A percentile compares a stretch with the other conserved stretches of the same genome.
Evolutionary conservation across 2,888 invertebrate species (phyloP).

Genomic region (Clistopyga incitator): DNA sequence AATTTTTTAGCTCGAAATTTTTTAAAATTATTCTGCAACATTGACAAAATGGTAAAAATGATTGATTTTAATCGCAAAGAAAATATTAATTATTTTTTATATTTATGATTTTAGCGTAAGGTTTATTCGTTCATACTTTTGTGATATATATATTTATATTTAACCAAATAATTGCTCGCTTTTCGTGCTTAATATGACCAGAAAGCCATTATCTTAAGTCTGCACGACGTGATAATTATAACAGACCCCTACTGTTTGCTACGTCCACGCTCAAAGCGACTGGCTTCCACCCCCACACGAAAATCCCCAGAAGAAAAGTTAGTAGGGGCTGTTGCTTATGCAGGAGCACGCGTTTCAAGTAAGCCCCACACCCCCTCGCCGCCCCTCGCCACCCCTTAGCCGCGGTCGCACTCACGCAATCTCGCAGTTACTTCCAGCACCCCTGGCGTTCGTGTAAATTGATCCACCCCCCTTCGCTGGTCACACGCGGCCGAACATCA

Average conservation of each 20-base stretch:
- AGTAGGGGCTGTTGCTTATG: slow-evolving; percentile 53
- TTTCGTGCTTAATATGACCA: not conserved
- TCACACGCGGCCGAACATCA: slow-evolving; percentile 49
- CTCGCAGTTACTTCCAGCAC: slow-evolving; percentile 73
- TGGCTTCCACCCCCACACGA: not conserved
- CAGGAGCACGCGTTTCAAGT: slow-evolving; percentile 59
- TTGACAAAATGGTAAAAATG: no score
- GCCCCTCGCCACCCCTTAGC: slow-evolving; percentile 39
- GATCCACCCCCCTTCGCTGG: slow-evolving; percentile 61
- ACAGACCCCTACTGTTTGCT: slow-evolving; percentile 7
- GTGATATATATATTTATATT: no score
- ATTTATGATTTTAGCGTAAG: not conserved
- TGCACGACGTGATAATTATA: slow-evolving; percentile 30
- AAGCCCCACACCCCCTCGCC: slow-evolving; percentile 45
- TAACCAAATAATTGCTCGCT: not conserved
- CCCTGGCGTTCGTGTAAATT: slow-evolving; percentile 72
- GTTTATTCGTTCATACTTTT: not conserved
- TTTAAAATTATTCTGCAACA: no score
- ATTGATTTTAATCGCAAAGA: no score
- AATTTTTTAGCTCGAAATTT: no score
- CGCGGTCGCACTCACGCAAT: slow-evolving; percentile 72
- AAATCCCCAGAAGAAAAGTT: slow-evolving; percentile 25
- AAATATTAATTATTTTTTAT: not conserved
- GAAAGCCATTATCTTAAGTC: not conserved
- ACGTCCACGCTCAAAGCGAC: not conserved